These are phyloP conservation scores for Nephrotoma appendiculata DNA, from an alignment of 2,888 invertebrate genomes.

Conservation along the genomic window DNA sequence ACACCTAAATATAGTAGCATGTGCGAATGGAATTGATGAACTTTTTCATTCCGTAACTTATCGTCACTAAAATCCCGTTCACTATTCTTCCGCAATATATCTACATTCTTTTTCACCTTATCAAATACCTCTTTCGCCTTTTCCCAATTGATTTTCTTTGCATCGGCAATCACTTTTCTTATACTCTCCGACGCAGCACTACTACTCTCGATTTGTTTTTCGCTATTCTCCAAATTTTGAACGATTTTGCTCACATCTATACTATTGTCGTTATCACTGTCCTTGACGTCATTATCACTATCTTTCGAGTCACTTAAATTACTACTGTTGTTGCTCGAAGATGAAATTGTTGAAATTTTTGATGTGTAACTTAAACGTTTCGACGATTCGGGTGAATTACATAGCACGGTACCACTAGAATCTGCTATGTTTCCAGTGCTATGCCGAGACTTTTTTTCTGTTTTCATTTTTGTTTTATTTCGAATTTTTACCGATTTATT, in stretches of 20 bases:
- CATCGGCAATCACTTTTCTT: not conserved
- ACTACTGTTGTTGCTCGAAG: conserved; percentile 18
- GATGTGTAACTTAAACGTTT: conserved; percentile 31
- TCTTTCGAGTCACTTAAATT: conserved; percentile 5
- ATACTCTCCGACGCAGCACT: not conserved
- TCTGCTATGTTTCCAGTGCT: conserved; percentile 10
- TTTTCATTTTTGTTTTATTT: conserved; percentile 16
- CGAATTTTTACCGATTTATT: conserved; percentile 12
- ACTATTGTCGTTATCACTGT: conserved; percentile 22
- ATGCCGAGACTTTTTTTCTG: conserved; percentile 12
- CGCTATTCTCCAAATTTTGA: conserved; percentile 21
- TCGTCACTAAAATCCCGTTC: conserved; percentile 16
- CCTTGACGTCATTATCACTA: conserved; percentile 22
- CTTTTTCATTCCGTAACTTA: conserved; percentile 17
- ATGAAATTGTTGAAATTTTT: conserved; percentile 31
- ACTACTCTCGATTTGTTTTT: conserved; percentile 7
- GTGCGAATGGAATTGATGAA: conserved; percentile 66
- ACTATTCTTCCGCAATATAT: conserved; percentile 28
- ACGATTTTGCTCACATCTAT: conserved; percentile 17
- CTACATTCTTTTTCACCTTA: conserved; percentile 31
- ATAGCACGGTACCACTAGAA: conserved; percentile 16
- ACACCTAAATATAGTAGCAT: conserved; percentile 67
- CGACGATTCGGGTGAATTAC: conserved; percentile 10
- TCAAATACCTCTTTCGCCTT: conserved; percentile 27
- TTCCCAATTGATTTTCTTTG: conserved; percentile 21